A percentile compares a stretch with the other conserved stretches of the same genome.
These are phyloP conservation scores for Lepus townsendii DNA, from an alignment of 2,797 vertebrate species.

Conservation along the genomic window DNA sequence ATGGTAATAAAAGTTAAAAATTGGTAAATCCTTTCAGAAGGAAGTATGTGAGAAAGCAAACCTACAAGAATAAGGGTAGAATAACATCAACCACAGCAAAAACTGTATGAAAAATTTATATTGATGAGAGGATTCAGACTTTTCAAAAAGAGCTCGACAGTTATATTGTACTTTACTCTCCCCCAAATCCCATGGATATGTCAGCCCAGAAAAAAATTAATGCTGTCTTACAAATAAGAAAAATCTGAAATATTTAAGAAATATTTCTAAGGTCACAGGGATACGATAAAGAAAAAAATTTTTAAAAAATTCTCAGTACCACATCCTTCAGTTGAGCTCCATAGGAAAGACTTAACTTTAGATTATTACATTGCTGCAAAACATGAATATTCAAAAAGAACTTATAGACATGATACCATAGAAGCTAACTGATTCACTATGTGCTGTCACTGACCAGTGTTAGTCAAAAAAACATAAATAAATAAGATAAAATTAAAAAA, in stretches of 20 bases:
- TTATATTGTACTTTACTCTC: background rate
- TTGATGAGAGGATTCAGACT: background rate
- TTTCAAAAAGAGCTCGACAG: background rate
- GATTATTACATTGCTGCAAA: background rate
- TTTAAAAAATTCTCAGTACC: background rate
- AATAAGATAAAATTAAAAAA: too few species aligned
- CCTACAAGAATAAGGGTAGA: background rate
- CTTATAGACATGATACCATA: background rate
- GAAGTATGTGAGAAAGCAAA: background rate
- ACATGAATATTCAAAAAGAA: background rate
- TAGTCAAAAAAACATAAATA: background rate
- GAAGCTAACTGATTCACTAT: background rate
- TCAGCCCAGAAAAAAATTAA: constrained; percentile 3
- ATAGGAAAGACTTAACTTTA: background rate
- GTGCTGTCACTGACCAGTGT: background rate
- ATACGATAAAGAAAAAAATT: background rate
- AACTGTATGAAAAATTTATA: background rate
- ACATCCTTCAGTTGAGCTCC: background rate
- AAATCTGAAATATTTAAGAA: background rate
- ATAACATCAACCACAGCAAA: background rate
- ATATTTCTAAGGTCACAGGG: background rate
- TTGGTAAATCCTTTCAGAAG: background rate
- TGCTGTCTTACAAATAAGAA: background rate
- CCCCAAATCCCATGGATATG: background rate
- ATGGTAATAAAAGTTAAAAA: background rate